These are phyloP conservation scores for Hartigia nigra DNA, from an alignment of 2,888 invertebrate species.

Conservation along the genomic window DNA sequence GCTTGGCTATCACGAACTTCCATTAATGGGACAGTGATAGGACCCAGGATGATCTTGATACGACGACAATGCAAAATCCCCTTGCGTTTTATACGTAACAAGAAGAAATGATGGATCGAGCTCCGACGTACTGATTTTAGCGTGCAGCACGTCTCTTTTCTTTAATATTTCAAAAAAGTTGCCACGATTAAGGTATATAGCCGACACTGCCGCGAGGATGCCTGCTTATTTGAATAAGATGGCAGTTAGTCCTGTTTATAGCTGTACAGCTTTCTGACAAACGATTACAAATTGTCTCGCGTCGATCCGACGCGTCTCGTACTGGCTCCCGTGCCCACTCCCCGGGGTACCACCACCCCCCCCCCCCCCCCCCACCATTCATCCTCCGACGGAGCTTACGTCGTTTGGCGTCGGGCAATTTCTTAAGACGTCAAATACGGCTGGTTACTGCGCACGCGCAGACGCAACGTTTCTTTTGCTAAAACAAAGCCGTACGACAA, in stretches of 20 bases:
- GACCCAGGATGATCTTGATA: neutral
- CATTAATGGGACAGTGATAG: neutral
- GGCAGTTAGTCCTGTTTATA: conserved; percentile 63
- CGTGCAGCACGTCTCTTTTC: conserved; percentile 7
- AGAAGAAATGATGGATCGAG: neutral
- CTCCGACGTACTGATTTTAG: conserved; percentile 21
- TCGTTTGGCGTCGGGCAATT: neutral
- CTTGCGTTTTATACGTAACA: neutral
- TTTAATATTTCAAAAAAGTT: conserved; percentile 47
- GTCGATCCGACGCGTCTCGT: neutral
- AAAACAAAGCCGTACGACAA: neutral
- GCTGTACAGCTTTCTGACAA: conserved; percentile 56
- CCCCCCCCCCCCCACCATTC: too few relatives aligned
- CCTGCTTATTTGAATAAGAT: conserved; percentile 62
- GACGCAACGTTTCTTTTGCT: neutral
- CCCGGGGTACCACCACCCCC: too few relatives aligned
- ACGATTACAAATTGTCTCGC: conserved; percentile 61
- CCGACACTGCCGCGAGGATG: conserved; percentile 14
- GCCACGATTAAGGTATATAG: conserved; percentile 14
- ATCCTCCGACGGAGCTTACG: neutral
- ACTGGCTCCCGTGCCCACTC: neutral
- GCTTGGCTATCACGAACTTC: neutral
- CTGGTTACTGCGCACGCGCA: neutral
- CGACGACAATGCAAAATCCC: neutral
- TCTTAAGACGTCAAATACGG: neutral